Conservation (phyloP, 1,140 invertebrate genomes). For the Papilio glaucus region DNA sequence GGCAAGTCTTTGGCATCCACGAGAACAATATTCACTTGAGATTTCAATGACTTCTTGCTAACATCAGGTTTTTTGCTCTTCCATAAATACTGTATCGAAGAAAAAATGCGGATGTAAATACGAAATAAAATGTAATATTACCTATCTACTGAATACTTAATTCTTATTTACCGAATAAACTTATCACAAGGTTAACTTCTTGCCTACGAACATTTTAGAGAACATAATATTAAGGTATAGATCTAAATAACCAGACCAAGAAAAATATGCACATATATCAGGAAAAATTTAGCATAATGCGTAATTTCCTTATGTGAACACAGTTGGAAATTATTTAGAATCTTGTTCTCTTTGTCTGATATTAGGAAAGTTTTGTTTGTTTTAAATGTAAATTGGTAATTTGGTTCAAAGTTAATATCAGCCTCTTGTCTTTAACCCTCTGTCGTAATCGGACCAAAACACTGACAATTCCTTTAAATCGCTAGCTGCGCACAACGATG, state of each 20-base stretch:
- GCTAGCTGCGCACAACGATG: too few species aligned
- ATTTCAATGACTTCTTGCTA: slow-evolving; percentile 70
- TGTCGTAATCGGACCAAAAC: too few species aligned
- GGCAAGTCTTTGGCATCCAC: slow-evolving; percentile 74
- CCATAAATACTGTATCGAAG: slow-evolving; percentile 70
- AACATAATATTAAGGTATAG: background rate
- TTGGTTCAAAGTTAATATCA: too few species aligned
- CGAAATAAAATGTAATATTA: background rate
- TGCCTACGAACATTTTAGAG: background rate
- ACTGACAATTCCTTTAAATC: too few species aligned
- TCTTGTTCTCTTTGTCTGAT: too few species aligned
- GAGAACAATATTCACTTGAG: slow-evolving; percentile 70
- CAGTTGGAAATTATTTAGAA: too few species aligned
- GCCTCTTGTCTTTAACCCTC: too few species aligned
- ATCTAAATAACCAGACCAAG: background rate
- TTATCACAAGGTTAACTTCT: background rate
- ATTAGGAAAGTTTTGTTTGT: too few species aligned
- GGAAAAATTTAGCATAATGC: background rate
- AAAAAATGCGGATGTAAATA: slow-evolving; percentile 33
- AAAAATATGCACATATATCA: background rate
- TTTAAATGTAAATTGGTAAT: too few species aligned
- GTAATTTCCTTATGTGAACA: slow-evolving; percentile 21
- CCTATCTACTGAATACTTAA: background rate
- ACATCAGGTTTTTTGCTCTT: slow-evolving; percentile 75
- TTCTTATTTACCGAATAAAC: background rate